A percentile compares a stretch with the other conserved stretches of the same genome.
Evolutionary conservation across 2,888 invertebrate genomes (phyloP).

Genomic region (Drosophila kuntzei): DNA sequence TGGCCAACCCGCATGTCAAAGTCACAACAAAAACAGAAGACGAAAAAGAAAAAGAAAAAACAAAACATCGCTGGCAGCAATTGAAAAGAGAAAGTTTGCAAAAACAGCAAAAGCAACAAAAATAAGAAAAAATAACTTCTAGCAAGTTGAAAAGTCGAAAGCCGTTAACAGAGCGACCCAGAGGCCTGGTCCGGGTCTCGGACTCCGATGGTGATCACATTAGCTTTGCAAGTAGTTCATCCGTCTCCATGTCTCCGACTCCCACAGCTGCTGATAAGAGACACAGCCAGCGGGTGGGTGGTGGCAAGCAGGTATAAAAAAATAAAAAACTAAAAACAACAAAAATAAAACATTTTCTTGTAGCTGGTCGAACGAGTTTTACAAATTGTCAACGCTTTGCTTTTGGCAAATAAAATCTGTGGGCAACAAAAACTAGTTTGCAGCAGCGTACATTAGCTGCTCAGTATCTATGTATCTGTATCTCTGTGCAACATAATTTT

Average conservation of each 20-base stretch:
- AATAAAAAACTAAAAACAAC: slow-evolving; percentile 12
- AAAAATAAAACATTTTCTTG: slow-evolving; percentile 38
- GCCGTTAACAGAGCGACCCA: slow-evolving; percentile 50
- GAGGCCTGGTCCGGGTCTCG: slow-evolving; percentile 5
- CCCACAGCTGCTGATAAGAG: slow-evolving; percentile 45
- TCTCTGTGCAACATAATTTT: slow-evolving; percentile 76
- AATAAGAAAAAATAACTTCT: slow-evolving; percentile 58
- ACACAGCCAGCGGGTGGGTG: slow-evolving; percentile 30
- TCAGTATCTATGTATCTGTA: slow-evolving; percentile 46
- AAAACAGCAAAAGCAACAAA: slow-evolving; percentile 34
- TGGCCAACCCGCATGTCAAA: slow-evolving; percentile 48
- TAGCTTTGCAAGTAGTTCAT: slow-evolving; percentile 29
- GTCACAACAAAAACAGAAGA: slow-evolving; percentile 26
- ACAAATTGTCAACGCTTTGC: slow-evolving; percentile 78
- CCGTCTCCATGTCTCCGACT: slow-evolving; percentile 17
- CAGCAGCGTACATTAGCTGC: slow-evolving; percentile 43
- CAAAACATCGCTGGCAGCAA: slow-evolving; percentile 57
- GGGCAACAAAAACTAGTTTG: slow-evolving; percentile 61
- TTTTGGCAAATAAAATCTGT: slow-evolving; percentile 71
- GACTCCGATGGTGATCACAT: slow-evolving; percentile 18
- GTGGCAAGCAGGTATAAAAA: slow-evolving; percentile 31
- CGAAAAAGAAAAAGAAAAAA: slow-evolving; percentile 7
- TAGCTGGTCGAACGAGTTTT: slow-evolving; percentile 74
- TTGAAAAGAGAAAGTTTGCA: slow-evolving; percentile 80
- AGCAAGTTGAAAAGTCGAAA: slow-evolving; percentile 69